Base-by-base conservation (phyloP, 2,113 vertebrate species). In the Microcebus tavaratra region DNA sequence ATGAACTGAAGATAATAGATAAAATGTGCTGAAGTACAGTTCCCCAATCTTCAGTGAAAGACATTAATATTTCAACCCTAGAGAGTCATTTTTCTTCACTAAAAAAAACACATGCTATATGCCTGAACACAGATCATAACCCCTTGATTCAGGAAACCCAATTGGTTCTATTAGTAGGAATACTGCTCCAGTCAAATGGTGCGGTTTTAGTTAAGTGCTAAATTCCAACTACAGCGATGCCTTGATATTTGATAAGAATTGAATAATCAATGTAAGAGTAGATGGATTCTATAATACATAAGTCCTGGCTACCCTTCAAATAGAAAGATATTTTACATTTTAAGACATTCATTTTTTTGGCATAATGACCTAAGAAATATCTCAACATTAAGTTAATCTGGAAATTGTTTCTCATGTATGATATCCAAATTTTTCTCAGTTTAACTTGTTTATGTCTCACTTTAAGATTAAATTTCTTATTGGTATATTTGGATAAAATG, bases 161-260 rank as follows among this genome's bases (percentile, higher is more conserved):
- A 78, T 65, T 93, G 86, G 87, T 95, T 97, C 92, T 96, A 76
- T 53, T 29, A 96, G 73, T 3, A 61, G 85, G 84, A 90, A 81
- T 93, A 97, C 67, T 92, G 34, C 92, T 98, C 91, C 95, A 96
- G 96, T 97, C 96, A 98, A 97, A 98, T 96, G 90, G 88, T 97
- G 86, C 31, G 29, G 31, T n/a, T 96, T 53, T 70, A 97, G 93
- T 39, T 84, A 95, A 85, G 84, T 80, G 82, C 84, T 50, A 81
- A 42, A 65, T 87, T 96, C 34, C 61, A 98, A 95, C 97, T 97
- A 97, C 2, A 97, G 73, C 7, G 39, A 75, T 13, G 1, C n/a
- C 50, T 81, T 34, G 36, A 93, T 65, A 92, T 90, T 90, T n/a
- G 88, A 95, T 34, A 96, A 95, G 29, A 95, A 93, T n/a, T 42